phyloP scores from a whole-genome alignment of 1,140 invertebrate genomes.

The Formica exsecta region DNA sequence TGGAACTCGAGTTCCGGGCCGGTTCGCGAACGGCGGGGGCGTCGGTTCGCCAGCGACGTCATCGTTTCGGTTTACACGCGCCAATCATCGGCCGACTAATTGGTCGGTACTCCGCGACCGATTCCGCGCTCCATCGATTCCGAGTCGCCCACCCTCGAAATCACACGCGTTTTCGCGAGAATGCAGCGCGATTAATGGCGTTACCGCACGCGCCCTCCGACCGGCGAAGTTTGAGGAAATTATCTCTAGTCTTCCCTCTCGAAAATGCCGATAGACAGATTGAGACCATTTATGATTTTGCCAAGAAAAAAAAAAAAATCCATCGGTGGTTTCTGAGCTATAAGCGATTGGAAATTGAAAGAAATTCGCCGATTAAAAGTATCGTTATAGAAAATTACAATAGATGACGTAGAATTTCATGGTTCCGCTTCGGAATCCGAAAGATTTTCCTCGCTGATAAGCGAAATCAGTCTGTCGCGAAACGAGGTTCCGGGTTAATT shows the following conservation, averaged over 20 bases:
- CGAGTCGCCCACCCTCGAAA: slow-evolving; percentile 69
- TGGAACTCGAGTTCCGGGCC: slow-evolving; percentile 68
- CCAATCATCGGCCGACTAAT: slow-evolving; percentile 85
- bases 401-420: not conserved
- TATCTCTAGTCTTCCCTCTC: too few relatives aligned
- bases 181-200: slow-evolving; percentile 80
- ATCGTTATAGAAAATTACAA: not conserved
- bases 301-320: too few relatives aligned
- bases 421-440: not conserved
- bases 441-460: slow-evolving; percentile 20
- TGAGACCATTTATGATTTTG: not conserved
- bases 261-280: not conserved
- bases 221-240: not conserved
- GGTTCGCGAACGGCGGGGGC: slow-evolving; percentile 73
- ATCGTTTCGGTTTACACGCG: slow-evolving; percentile 85
- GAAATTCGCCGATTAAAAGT: not conserved
- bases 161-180: slow-evolving; percentile 79
- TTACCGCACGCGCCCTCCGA: slow-evolving; percentile 43
- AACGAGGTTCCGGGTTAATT: slow-evolving; percentile 65
- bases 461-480: slow-evolving; percentile 43
- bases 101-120: slow-evolving; percentile 82
- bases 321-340: not conserved
- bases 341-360: not conserved
- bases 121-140: slow-evolving; percentile 83
- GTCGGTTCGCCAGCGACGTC: slow-evolving; percentile 82